A percentile compares a stretch with the other conserved stretches of the same genome.
These are phyloP conservation scores for Poecilia gillii DNA, from an alignment of 2,797 vertebrate species.

Conservation along the genomic window DNA sequence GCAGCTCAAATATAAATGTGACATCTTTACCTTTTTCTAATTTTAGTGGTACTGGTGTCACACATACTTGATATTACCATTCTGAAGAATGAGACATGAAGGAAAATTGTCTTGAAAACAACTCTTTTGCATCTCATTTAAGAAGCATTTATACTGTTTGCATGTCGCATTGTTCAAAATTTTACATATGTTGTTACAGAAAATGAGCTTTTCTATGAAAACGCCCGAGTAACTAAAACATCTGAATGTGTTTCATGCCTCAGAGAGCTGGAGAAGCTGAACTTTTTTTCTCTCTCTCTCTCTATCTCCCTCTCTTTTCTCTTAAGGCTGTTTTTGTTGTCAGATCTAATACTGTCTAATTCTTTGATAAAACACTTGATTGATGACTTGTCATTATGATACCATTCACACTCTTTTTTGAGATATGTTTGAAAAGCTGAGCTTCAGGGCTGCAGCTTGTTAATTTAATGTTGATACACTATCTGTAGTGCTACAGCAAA, in stretches of 20 bases:
- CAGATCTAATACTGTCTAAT: slow-evolving; percentile 28
- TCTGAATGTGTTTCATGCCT: background rate
- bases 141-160: background rate
- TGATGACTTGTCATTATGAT: slow-evolving; percentile 41
- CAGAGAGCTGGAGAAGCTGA: slow-evolving; percentile 19
- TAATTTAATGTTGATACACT: background rate
- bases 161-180: background rate
- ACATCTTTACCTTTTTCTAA: background rate
- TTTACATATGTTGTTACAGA: background rate
- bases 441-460: background rate
- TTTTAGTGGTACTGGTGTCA: background rate
- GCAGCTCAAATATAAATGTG: background rate
- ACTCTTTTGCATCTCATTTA: background rate
- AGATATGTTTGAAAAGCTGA: background rate
- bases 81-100: background rate
- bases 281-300: slow-evolving; percentile 2
- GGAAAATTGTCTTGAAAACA: background rate
- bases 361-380: slow-evolving; percentile 19
- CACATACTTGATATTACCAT: background rate
- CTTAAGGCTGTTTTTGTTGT: slow-evolving; percentile 32
- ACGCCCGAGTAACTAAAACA: background rate
- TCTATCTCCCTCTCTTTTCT: background rate
- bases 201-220: background rate
- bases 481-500: background rate
- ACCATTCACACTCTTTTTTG: slow-evolving; percentile 8